Conservation (phyloP, 1,140 invertebrate genomes). For the Cotesia glomerata region DNA sequence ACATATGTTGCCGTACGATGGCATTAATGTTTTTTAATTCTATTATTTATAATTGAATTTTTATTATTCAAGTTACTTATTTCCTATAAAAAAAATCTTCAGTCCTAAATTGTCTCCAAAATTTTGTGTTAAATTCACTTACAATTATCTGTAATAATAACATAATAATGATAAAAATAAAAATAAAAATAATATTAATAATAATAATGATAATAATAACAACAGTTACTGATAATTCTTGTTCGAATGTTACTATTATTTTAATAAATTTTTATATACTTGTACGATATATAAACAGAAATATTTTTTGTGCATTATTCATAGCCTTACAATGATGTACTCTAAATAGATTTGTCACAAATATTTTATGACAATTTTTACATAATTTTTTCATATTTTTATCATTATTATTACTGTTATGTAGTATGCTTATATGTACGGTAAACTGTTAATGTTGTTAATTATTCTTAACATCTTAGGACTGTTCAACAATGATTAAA, state of each 20-base stretch:
- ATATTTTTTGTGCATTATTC: slow-evolving; percentile 57
- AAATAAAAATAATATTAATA: slow-evolving; percentile 25
- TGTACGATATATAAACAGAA: too few relatives aligned
- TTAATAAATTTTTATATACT: too few relatives aligned
- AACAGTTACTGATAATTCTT: too few relatives aligned
- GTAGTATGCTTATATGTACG: slow-evolving; percentile 3
- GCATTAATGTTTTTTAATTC: slow-evolving; percentile 49
- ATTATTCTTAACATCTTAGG: slow-evolving; percentile 34
- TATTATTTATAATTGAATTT: slow-evolving; percentile 27
- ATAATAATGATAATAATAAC: slow-evolving; percentile 35
- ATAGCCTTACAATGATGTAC: background rate
- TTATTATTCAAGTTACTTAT: slow-evolving; percentile 21
- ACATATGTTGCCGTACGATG: slow-evolving; percentile 54
- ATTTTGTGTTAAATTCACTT: background rate
- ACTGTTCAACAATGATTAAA: slow-evolving; percentile 57
- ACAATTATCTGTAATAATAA: background rate
- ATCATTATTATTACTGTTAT: slow-evolving; percentile 35
- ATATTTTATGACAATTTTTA: slow-evolving; percentile 53
- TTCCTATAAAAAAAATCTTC: slow-evolving; percentile 16
- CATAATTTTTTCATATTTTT: slow-evolving; percentile 24
- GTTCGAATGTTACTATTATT: too few relatives aligned
- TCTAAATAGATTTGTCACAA: slow-evolving; percentile 28
- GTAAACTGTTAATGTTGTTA: slow-evolving; percentile 38
- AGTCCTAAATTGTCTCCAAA: background rate
- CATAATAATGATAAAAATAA: slow-evolving; percentile 32